Conservation (phyloP, 2,888 invertebrate species). For the Pocota personata region DNA sequence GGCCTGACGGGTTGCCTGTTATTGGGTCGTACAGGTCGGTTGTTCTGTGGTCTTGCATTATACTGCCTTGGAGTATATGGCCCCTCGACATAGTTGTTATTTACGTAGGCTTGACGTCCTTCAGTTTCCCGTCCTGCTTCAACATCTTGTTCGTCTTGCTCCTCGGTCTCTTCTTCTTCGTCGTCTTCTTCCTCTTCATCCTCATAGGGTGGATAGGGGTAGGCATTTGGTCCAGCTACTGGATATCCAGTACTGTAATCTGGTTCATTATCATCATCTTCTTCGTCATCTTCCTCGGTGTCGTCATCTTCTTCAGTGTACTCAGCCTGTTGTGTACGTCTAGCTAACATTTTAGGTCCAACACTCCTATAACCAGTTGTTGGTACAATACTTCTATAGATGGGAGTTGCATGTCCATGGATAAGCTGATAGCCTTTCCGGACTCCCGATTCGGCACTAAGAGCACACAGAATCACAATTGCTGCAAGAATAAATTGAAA, state of each 20-base stretch:
- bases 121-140: neutral
- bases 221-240: neutral
- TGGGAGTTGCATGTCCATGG: conserved; percentile 7
- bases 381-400: conserved; percentile 12
- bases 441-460: conserved; percentile 15
- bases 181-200: conserved; percentile 6
- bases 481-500: conserved; percentile 1
- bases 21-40: neutral
- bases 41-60: neutral
- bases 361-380: neutral
- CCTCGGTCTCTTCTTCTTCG: neutral
- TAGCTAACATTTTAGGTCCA: neutral
- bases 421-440: conserved; percentile 22
- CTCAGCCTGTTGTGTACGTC: neutral
- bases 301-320: conserved; percentile 4
- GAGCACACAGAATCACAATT: conserved; percentile 31
- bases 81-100: conserved; percentile 75
- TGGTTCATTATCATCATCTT: neutral
- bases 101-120: conserved; percentile 78
- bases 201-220: neutral
- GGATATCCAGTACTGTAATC: neutral
- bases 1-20: neutral
- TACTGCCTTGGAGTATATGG: neutral
- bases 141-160: neutral
- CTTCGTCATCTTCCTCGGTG: neutral